phyloP scores from a whole-genome alignment of 2,888 invertebrate genomes.

The Petrophora chlorosata region DNA sequence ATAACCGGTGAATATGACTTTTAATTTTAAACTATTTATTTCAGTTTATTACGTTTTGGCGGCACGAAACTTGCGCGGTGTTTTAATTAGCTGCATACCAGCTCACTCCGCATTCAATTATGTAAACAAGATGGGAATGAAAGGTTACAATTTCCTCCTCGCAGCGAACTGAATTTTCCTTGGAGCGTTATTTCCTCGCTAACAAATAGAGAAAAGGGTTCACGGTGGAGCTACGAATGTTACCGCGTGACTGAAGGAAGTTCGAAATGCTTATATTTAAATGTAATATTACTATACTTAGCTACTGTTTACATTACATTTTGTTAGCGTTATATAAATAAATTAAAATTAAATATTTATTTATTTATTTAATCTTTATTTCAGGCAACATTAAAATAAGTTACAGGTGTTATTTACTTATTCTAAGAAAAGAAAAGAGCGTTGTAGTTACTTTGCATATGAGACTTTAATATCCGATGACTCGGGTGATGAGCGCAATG shows the following conservation, averaged over 20 bases:
- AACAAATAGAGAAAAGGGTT: slow-evolving; percentile 9
- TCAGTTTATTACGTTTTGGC: background rate
- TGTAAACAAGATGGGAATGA: slow-evolving; percentile 35
- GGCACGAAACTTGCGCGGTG: slow-evolving; percentile 27
- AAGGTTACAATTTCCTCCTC: slow-evolving; percentile 30
- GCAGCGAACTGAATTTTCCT: slow-evolving; percentile 26
- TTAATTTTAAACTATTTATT: background rate
- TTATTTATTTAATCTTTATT: too few relatives aligned
- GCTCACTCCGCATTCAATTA: slow-evolving; percentile 39
- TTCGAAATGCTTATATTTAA: too few relatives aligned
- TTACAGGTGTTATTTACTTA: too few relatives aligned
- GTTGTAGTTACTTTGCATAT: too few relatives aligned
- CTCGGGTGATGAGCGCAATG: too few relatives aligned
- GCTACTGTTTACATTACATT: too few relatives aligned
- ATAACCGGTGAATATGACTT: background rate
- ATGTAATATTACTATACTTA: too few relatives aligned
- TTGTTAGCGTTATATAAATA: too few relatives aligned
- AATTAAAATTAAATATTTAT: too few relatives aligned
- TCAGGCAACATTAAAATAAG: too few relatives aligned
- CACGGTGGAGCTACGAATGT: background rate
- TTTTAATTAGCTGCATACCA: slow-evolving; percentile 40
- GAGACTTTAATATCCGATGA: too few relatives aligned
- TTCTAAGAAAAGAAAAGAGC: too few relatives aligned
- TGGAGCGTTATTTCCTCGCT: slow-evolving; percentile 20
- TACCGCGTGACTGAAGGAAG: background rate